Evolutionary conservation across 2,797 vertebrate genomes (phyloP).

Genomic region (Oreonectes daqikongensis): DNA sequence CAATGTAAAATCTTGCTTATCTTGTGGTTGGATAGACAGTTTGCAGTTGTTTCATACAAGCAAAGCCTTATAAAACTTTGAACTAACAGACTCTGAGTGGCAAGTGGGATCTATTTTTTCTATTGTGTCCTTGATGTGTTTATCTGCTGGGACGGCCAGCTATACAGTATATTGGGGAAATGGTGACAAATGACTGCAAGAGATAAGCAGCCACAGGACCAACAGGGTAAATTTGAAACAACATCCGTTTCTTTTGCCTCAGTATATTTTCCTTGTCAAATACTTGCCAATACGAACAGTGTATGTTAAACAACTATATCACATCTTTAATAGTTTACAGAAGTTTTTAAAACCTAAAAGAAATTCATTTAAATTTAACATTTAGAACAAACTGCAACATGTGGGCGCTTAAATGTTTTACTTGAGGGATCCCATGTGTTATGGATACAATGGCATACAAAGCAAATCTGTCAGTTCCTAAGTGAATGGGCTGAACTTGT

Average conservation of each 20-base stretch:
- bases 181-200: conserved; percentile 76
- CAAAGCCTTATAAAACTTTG: conserved; percentile 12
- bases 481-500: background rate
- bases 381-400: background rate
- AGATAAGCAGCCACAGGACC: conserved; percentile 82
- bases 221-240: conserved; percentile 62
- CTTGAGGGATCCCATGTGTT: background rate
- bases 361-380: background rate
- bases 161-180: conserved; percentile 79
- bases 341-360: background rate
- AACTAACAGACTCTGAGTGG: conserved; percentile 31
- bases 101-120: conserved; percentile 67
- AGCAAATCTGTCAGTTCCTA: background rate
- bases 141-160: conserved; percentile 72
- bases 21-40: background rate
- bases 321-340: background rate
- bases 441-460: background rate
- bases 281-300: background rate
- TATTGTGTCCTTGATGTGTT: conserved; percentile 66
- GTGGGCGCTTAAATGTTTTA: background rate
- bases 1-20: background rate
- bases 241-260: conserved; percentile 63
- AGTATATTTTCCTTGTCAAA: conserved; percentile 13
- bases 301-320: background rate
- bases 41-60: background rate